These are phyloP conservation scores for Dromiciops gliroides DNA, from an alignment of 2,113 vertebrate genomes.

Conservation along the genomic window DNA sequence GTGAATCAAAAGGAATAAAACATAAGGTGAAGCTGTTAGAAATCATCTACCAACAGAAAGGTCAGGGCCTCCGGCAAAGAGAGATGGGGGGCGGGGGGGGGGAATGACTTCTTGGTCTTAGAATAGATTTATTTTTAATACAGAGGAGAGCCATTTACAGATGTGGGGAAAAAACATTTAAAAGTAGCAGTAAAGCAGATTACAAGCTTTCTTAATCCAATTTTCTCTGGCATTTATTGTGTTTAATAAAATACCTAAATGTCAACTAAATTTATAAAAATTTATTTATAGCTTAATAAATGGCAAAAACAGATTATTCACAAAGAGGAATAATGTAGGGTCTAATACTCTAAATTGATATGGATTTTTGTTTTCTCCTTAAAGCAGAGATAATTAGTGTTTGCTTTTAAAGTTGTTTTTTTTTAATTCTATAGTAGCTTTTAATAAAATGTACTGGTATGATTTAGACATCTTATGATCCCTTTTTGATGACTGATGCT, in stretches of 20 bases:
- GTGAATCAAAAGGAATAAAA: constrained; percentile 73
- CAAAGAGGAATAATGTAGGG: constrained; percentile 61
- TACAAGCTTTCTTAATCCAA: constrained; percentile 85
- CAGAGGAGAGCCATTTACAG: constrained; percentile 75
- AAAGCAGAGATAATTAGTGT: constrained; percentile 72
- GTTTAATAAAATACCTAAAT: constrained; percentile 85
- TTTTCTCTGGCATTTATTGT: constrained; percentile 84
- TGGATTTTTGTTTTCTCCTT: constrained; percentile 70
- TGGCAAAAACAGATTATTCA: constrained; percentile 74
- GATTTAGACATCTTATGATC: background rate
- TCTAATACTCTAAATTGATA: constrained; percentile 69
- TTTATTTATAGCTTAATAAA: constrained; percentile 85
- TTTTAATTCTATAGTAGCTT: constrained; percentile 15
- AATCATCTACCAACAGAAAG: constrained; percentile 80
- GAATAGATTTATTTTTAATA: constrained; percentile 79
- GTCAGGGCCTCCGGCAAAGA: constrained; percentile 75
- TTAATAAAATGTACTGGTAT: constrained; percentile 37
- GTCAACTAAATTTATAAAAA: constrained; percentile 83
- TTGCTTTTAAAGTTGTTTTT: constrained; percentile 61
- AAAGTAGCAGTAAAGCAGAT: constrained; percentile 79
- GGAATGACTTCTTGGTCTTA: constrained; percentile 59
- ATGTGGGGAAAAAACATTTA: constrained; percentile 71
- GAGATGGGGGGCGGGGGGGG: background rate
- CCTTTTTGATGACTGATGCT: background rate
- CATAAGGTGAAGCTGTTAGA: constrained; percentile 76